These are phyloP conservation scores for Philopedon plagiatum DNA, from an alignment of 2,888 invertebrate species.

Conservation along the genomic window DNA sequence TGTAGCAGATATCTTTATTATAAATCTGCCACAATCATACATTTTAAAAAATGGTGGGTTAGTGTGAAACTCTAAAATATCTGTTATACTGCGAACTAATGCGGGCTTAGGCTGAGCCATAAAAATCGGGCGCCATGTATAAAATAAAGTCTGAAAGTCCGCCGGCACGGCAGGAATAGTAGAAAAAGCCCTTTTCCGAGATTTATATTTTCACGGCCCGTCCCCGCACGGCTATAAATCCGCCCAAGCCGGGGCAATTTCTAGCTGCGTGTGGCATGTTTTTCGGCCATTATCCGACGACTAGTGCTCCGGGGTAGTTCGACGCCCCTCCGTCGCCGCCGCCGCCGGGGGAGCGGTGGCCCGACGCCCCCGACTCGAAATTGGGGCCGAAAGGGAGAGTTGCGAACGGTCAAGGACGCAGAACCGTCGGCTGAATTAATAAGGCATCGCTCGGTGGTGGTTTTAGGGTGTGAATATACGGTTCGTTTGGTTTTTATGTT, in stretches of 20 bases:
- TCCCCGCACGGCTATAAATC: conserved; percentile 14
- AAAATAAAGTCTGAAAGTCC: background rate
- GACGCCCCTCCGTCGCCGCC: background rate
- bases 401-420: conserved; percentile 27
- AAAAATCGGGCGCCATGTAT: background rate
- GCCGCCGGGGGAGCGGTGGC: background rate
- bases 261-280: conserved; percentile 24
- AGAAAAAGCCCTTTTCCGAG: conserved; percentile 16
- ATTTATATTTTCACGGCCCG: conserved; percentile 18
- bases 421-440: conserved; percentile 20
- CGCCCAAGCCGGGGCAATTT: conserved; percentile 16
- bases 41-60: too few relatives aligned
- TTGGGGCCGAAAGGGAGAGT: conserved; percentile 24
- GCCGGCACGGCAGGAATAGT: background rate
- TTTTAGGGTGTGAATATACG: conserved; percentile 7
- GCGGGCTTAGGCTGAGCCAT: background rate
- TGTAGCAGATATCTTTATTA: too few relatives aligned
- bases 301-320: conserved; percentile 6
- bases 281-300: conserved; percentile 23
- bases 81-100: too few relatives aligned
- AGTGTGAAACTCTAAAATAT: too few relatives aligned
- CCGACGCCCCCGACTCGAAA: background rate
- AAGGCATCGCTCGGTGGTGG: background rate
- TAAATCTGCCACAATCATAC: too few relatives aligned
- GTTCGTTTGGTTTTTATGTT: conserved; percentile 12